Evolutionary conservation across 2,797 vertebrate species (phyloP).

Genomic region (Clarias laeviceps): DNA sequence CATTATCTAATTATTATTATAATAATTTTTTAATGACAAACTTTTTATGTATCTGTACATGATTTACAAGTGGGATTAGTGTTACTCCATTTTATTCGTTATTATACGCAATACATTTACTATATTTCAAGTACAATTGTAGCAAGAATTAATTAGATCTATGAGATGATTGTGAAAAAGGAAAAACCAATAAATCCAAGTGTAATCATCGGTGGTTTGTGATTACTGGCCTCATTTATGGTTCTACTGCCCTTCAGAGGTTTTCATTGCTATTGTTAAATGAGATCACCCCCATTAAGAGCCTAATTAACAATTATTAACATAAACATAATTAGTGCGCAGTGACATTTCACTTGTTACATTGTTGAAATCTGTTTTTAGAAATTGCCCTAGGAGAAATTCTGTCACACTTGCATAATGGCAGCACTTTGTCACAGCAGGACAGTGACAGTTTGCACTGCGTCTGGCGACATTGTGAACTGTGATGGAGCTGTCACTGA

Average conservation of each 20-base stretch:
- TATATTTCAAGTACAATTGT: slow-evolving; percentile 47
- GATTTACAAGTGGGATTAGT: neutral
- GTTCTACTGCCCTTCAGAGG: slow-evolving; percentile 65
- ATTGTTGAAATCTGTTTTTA: slow-evolving; percentile 97
- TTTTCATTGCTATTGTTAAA: slow-evolving; percentile 90
- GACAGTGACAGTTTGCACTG: slow-evolving; percentile 79
- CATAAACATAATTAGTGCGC: slow-evolving; percentile 98
- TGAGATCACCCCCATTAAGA: slow-evolving; percentile 92
- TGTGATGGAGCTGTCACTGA: slow-evolving; percentile 33
- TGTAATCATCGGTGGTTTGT: slow-evolving; percentile 71
- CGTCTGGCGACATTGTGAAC: slow-evolving; percentile 29
- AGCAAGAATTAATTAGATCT: slow-evolving; percentile 55
- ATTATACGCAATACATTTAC: slow-evolving; percentile 30
- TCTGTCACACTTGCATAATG: slow-evolving; percentile 91
- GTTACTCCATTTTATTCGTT: slow-evolving; percentile 10
- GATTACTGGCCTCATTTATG: slow-evolving; percentile 78
- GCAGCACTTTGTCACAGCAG: slow-evolving; percentile 86
- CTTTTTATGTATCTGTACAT: neutral
- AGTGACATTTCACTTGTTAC: slow-evolving; percentile 93
- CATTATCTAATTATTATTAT: neutral
- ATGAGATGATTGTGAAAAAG: slow-evolving; percentile 62
- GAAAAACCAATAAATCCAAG: slow-evolving; percentile 78
- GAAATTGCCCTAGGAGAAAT: slow-evolving; percentile 89
- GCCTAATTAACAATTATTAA: slow-evolving; percentile 99
- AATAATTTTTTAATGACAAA: neutral